Evolutionary conservation across 2,888 invertebrate species (phyloP), one percentile per base, ranked within the genome.

Genomic region (Cataglyphis rosenhaueri): DNA sequence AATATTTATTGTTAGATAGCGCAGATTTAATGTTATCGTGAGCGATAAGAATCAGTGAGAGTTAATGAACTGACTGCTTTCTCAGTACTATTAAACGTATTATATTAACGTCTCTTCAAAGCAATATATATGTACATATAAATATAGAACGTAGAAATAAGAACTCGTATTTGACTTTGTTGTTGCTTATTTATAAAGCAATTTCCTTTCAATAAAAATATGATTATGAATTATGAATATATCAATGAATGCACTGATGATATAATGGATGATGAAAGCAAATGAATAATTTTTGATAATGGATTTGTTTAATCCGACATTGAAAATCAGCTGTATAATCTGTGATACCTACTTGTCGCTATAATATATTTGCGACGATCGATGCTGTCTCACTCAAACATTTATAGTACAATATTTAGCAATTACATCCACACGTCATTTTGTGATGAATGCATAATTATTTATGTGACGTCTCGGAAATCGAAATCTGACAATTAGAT

Each of bases 361-460:
- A 12, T 32, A n/a, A 21, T 78, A 44, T 32, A 59, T 75, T 59
- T 59, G 59, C 65, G 74, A 32, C 57, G 44, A 75, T 84, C 82
- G 82, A 87, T 87, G 32, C 21, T 10, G 41, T 48, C 52, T 76
- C 57, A 78, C 73, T 87, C 41, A 79, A 88, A 87, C 61, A 87
- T 88, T 88, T 86, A 88, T 59, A 62, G 35, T 59, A 55, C 18
- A 61, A 38, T 61, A 48, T 87, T 68, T 68, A 48, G 35, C 25
- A 59, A 18, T 32, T 57, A 71, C 21, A 71, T 82, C 32, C 71
- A 73, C 65, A 70, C 81, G 59, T 62, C 74, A 81, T 70, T 83
- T 86, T 48, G 71, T 15, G 59, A 83, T 84, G 82, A 83, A 86
- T 81, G 68, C 61, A 38, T 75, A 66, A 87, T 86, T 86, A 84